Base-by-base conservation (phyloP, 2,888 invertebrate genomes). In the Acrocyrtus sp. region DNA sequence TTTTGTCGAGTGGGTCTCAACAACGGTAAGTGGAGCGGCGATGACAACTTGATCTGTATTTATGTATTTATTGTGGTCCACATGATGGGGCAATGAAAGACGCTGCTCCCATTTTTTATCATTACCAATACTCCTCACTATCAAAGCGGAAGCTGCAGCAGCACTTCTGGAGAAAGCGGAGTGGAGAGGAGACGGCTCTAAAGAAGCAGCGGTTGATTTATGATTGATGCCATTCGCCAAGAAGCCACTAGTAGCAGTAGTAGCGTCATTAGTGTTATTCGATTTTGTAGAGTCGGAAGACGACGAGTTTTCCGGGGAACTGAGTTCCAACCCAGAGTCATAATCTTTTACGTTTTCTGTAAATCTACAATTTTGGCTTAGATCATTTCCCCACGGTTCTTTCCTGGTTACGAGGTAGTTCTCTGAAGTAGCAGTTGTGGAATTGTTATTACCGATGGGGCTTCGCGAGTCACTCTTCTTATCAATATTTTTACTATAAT, bases 241-340 rank as follows among this genome's bases (percentile, higher is more conserved):
- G n/a, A n/a, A 53, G 22, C 17, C 24, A 50, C 3, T 26, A n/a
- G 43, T 22, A 27, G 39, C 50, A 39, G 56, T 29, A 41, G n/a
- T 45, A 51, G 51, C 29, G 22, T 39, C 22, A 34, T 50, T 45
- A 45, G 29, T 17, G 8, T 15, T 17, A 27, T 19, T 54, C 12
- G 56, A n/a, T 10, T 21, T 48, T 24, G 48, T 21, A 34, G 53
- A 45, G 8, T 39, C 47, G 51, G 72, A 72, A 50, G 63, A 51
- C 47, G 70, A 65, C 10, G 63, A 72, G 26, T 65, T 72, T 53
- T 81, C 81, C 12, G 79, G 78, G 26, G 81, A 81, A 57, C 80
- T 80, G 3, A 77, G 70, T 72, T 81, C 81, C 50, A 79, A 63
- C 15, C 81, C 81, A 39, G 81, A 81, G 53, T 81, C 81, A 34